phyloP scores from a whole-genome alignment of 2,888 invertebrate species.

The Ectobius pallidus region DNA sequence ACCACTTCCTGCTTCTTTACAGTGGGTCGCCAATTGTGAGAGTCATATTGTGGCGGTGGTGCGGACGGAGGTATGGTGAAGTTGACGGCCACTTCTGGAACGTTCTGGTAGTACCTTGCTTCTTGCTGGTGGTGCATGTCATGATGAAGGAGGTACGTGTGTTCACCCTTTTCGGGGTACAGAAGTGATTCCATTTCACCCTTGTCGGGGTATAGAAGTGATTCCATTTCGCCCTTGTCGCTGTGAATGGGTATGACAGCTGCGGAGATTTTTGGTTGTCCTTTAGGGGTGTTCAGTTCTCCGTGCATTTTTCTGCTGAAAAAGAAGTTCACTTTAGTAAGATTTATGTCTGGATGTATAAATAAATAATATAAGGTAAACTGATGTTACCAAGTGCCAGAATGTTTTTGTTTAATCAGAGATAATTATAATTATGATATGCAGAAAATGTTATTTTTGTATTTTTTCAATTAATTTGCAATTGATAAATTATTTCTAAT shows the following conservation, averaged over 20 bases:
- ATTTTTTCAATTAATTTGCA: too few relatives aligned
- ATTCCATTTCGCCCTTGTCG: neutral
- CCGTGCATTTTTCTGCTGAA: neutral
- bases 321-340: neutral
- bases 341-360: too few relatives aligned
- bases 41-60: neutral
- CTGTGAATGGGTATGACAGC: neutral
- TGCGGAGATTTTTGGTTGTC: neutral
- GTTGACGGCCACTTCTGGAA: neutral
- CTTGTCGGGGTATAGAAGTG: neutral
- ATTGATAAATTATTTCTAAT: too few relatives aligned
- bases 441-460: too few relatives aligned
- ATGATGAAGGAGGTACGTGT: neutral
- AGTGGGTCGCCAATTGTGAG: constrained; percentile 26
- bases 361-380: too few relatives aligned
- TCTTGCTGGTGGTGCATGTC: neutral
- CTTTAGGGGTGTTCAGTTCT: neutral
- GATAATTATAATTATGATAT: too few relatives aligned
- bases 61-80: neutral
- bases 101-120: neutral
- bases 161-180: neutral
- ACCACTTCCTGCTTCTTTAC: constrained; percentile 3
- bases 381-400: too few relatives aligned
- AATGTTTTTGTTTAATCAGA: too few relatives aligned
- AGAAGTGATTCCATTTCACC: constrained; percentile 1